Evolutionary conservation across 2,113 vertebrate species (phyloP), one percentile per base, ranked within the genome.

Genomic region (Isichthys henryi): DNA sequence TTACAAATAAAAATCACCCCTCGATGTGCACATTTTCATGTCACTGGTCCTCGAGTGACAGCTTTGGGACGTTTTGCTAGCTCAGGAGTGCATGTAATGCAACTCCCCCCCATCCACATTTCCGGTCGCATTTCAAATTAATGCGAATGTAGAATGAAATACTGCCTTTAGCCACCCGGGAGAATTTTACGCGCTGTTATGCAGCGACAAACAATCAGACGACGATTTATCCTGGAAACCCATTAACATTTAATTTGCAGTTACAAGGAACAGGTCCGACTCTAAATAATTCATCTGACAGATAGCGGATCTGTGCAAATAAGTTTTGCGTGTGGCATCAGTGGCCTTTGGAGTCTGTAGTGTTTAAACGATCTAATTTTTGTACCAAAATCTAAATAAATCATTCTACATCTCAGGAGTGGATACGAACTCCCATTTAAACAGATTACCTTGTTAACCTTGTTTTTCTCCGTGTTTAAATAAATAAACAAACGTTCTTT

Each of bases 301-400:
- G 88, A 92, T 74, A 91, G 90, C 90, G 93, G 88, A 94, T 95
- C 94, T 93, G 70, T 89, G 90, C 91, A 94, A 95, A 94, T 90
- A 91, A 90, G 70, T 77, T 77, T 77, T 35, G 93, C 91, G 91
- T 88, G 23, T 90, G 89, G 2, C 58, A 8, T 17, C 1, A 5
- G 19, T n/a, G 56, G 53, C 21, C 52, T 88, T 45, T 45, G 35
- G 3, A 62, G 35, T 62, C 86, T 53, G 53, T 58, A 58, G 7
- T 46, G 10, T 9, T 62, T 62, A 39, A 46, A 31, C 53, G 3
- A 66, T 39, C 35, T 62, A 13, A 62, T 45, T 45, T 88, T 45
- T 45, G 53, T 19, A 19, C 19, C 87, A 7, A 62, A 62, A 39
- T 66, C 35, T 52, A 87, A 87, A 52, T 39, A 87, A 87, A 87